Evolutionary conservation across 92 coral and sea anemone genomes (phyloP).

Genomic region (Hydrozoanthus gracilis): DNA sequence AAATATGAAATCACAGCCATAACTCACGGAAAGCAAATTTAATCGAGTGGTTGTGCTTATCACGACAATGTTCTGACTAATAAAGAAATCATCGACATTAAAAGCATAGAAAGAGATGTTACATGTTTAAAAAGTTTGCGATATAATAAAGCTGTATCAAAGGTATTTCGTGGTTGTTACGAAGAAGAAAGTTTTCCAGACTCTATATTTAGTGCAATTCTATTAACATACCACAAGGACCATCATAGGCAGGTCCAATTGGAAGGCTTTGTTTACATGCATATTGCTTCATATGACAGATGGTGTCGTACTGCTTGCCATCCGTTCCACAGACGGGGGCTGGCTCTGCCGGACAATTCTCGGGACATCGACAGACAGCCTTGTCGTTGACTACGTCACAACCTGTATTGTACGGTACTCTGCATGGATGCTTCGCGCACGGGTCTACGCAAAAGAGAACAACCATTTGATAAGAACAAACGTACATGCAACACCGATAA

Average conservation of each 20-base stretch:
- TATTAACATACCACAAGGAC: conserved; percentile 4
- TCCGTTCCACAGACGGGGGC: conserved; percentile 20
- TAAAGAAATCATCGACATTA: too few species aligned
- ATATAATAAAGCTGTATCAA: too few species aligned
- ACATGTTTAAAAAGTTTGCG: too few species aligned
- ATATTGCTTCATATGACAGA: conserved; percentile 6
- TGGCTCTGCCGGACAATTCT: neutral
- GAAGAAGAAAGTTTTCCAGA: neutral
- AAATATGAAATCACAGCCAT: neutral
- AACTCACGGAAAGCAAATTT: too few species aligned
- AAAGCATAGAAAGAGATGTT: too few species aligned
- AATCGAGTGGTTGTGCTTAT: too few species aligned
- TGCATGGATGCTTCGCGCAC: conserved; percentile 1
- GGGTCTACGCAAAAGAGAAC: neutral
- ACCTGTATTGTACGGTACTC: conserved; percentile 4
- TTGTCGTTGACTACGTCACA: conserved; percentile 23
- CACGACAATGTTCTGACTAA: too few species aligned
- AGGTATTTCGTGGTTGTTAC: too few species aligned
- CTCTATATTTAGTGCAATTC: too few species aligned
- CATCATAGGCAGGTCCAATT: neutral
- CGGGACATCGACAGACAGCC: conserved; percentile 21
- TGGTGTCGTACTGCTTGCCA: conserved; percentile 2
- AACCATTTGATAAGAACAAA: neutral
- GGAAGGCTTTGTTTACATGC: neutral
- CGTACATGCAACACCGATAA: too few species aligned